A percentile compares a stretch with the other conserved stretches of the same genome.
These are phyloP conservation scores for Castor canadensis DNA, from an alignment of 2,113 vertebrate genomes.

Conservation along the genomic window DNA sequence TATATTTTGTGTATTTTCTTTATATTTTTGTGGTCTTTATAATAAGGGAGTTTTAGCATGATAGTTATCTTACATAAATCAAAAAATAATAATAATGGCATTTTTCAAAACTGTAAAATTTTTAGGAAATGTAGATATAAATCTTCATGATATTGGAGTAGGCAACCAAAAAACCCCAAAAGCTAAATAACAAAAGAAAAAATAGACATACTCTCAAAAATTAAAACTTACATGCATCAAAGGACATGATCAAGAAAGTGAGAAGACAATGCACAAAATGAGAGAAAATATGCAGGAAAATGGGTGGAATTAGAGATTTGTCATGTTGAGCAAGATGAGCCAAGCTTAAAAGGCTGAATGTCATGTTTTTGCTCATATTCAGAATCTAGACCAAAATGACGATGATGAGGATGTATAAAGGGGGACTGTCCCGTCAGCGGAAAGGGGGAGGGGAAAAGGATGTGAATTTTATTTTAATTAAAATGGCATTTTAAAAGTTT, in stretches of 20 bases:
- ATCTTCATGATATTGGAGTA: neutral
- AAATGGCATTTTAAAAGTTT: conserved; percentile 26
- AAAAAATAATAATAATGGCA: neutral
- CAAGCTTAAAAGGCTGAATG: neutral
- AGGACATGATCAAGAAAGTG: too few relatives aligned
- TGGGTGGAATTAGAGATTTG: too few relatives aligned
- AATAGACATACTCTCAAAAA: neutral
- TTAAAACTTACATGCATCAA: neutral
- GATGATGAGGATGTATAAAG: neutral
- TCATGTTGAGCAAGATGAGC: too few relatives aligned
- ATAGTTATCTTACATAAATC: neutral
- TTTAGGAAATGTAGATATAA: neutral
- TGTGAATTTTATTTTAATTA: conserved; percentile 42
- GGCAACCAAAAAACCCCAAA: neutral
- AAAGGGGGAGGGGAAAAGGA: neutral
- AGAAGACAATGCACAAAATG: too few relatives aligned
- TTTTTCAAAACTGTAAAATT: conserved; percentile 26
- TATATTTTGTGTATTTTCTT: neutral
- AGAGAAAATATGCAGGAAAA: too few relatives aligned
- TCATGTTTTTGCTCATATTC: too few relatives aligned
- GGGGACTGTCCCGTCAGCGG: too few relatives aligned
- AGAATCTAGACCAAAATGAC: neutral
- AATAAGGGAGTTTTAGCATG: neutral
- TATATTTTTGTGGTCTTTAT: neutral
- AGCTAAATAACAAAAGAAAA: neutral